A percentile compares a stretch with the other conserved stretches of the same genome.
Conservation (phyloP, 2,113 vertebrate genomes). For the Corythornis cristatus region DNA sequence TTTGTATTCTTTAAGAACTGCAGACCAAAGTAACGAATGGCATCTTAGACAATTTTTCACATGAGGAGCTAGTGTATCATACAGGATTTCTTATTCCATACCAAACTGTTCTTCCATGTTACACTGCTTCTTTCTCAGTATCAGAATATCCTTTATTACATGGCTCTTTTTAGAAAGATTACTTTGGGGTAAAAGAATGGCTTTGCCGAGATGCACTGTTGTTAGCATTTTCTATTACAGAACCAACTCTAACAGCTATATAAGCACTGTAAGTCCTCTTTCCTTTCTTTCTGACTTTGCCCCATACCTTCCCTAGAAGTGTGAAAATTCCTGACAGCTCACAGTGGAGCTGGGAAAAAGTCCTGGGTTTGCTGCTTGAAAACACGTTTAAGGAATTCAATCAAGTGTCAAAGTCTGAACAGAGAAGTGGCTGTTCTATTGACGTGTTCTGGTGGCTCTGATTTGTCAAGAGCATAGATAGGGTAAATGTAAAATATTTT, state of each 20-base stretch:
- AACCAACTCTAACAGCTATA: background rate
- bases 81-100: slow-evolving; percentile 60
- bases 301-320: background rate
- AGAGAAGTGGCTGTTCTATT: background rate
- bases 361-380: background rate
- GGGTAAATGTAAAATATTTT: background rate
- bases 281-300: background rate
- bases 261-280: background rate
- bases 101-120: slow-evolving; percentile 68
- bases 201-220: background rate
- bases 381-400: background rate
- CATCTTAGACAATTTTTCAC: slow-evolving; percentile 72
- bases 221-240: background rate
- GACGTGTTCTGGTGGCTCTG: background rate
- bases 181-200: slow-evolving; percentile 28
- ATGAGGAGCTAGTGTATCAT: slow-evolving; percentile 51
- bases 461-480: background rate
- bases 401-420: background rate
- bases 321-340: background rate
- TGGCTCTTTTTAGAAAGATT: background rate
- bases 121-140: slow-evolving; percentile 66
- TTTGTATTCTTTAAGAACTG: slow-evolving; percentile 64
- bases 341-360: background rate
- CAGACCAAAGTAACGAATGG: slow-evolving; percentile 65
- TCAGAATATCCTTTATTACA: slow-evolving; percentile 29